Conservation (phyloP, 1,140 invertebrate species). For the Drosophila bifasciata region DNA sequence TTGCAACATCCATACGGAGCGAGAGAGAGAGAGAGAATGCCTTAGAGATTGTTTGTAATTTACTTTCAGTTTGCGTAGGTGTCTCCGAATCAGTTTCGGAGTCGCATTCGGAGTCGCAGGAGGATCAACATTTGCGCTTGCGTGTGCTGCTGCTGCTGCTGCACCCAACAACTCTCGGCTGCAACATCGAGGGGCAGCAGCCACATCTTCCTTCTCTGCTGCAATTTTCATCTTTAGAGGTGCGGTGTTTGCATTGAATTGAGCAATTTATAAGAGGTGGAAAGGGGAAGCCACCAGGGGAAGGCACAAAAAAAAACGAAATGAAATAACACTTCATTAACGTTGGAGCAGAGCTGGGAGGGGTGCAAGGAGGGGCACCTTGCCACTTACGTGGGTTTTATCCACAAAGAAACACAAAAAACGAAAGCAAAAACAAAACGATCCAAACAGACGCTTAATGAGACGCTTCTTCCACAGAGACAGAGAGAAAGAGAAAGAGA, state of each 20-base stretch:
- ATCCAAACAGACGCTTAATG: constrained; percentile 63
- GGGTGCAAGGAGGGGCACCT: constrained; percentile 28
- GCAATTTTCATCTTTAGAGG: constrained; percentile 49
- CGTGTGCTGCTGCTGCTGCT: constrained; percentile 33
- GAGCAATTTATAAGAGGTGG: constrained; percentile 65
- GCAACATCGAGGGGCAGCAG: no score
- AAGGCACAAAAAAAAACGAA: constrained; percentile 24
- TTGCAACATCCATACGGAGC: constrained; percentile 44
- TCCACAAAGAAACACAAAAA: constrained; percentile 26
- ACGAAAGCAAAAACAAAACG: constrained; percentile 46
- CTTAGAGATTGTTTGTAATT: constrained; percentile 29
- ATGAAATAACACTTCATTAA: constrained; percentile 79
- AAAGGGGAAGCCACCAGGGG: constrained; percentile 13
- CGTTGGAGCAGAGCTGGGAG: constrained; percentile 2
- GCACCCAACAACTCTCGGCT: constrained; percentile 11
- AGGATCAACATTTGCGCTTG: constrained; percentile 41
- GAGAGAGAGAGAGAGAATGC: constrained; percentile 4
- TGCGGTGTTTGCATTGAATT: constrained; percentile 72
- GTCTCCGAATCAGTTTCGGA: constrained; percentile 19
- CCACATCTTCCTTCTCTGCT: constrained; percentile 25
- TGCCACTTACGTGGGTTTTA: constrained; percentile 56
- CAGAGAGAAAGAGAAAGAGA: constrained; percentile 21
- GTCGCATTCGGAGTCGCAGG: constrained; percentile 18
- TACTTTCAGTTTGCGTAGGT: constrained; percentile 48
- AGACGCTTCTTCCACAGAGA: constrained; percentile 37